Evolutionary conservation across 1,140 invertebrate genomes (phyloP).

Genomic region (Monomorium pharaonis): DNA sequence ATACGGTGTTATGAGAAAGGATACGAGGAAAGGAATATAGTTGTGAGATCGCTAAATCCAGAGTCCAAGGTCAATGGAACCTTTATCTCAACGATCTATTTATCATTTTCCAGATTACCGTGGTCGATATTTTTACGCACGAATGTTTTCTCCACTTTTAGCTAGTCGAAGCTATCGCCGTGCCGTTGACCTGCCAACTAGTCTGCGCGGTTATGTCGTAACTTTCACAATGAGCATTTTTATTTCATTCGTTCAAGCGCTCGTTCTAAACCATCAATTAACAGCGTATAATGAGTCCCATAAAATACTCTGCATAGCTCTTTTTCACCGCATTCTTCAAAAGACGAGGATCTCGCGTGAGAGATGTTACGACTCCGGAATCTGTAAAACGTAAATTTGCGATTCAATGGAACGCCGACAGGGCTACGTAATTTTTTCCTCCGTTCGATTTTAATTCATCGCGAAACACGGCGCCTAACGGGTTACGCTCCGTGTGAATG

Average conservation of each 20-base stretch:
- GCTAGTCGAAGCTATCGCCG: slow-evolving; percentile 41
- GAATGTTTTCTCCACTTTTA: slow-evolving; percentile 10
- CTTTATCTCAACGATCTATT: not conserved
- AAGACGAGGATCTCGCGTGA: not conserved
- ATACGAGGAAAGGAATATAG: not conserved
- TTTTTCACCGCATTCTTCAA: not conserved
- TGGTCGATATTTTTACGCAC: not conserved
- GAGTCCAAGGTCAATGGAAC: not conserved
- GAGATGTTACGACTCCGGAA: not conserved
- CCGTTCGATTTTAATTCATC: not conserved
- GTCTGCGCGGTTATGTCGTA: slow-evolving; percentile 47
- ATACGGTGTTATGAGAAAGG: not conserved
- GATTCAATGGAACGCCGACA: not conserved
- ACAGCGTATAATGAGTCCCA: not conserved
- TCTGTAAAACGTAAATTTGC: not conserved
- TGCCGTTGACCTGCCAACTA: slow-evolving; percentile 51
- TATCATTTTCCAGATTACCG: not conserved
- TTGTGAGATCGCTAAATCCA: slow-evolving; percentile 22
- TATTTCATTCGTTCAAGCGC: not conserved
- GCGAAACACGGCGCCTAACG: not conserved
- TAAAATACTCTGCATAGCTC: not conserved
- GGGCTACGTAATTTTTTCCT: too few relatives aligned
- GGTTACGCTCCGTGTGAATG: slow-evolving; percentile 41
- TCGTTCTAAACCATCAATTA: slow-evolving; percentile 12
- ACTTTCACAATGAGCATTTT: slow-evolving; percentile 65